Percentiles rank a stretch among this genome's conserved stretches.
phyloP scores from a whole-genome alignment of 2,797 vertebrate species.

The Microctenopoma stevenorrisi region DNA sequence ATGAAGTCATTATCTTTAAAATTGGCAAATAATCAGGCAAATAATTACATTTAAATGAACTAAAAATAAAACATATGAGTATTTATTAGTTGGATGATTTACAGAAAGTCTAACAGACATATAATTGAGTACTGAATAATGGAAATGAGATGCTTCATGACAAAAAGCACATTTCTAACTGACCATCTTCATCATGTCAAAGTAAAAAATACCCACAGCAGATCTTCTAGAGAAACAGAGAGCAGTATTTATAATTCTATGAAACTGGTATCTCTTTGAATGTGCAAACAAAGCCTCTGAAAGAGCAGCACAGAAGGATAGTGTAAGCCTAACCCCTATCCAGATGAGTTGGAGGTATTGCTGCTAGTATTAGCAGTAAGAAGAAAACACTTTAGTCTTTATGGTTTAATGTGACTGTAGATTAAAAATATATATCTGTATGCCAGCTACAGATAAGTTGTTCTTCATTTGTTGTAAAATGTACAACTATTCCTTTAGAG shows the following conservation, averaged over 20 bases:
- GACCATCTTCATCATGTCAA: no score
- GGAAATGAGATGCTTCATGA: no score
- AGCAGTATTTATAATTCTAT: no score
- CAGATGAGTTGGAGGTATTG: slow-evolving; percentile 31
- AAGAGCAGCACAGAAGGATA: slow-evolving; percentile 34
- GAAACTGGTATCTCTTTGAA: slow-evolving; percentile 18
- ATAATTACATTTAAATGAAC: no score
- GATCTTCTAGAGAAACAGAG: no score
- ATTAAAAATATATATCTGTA: slow-evolving; percentile 25
- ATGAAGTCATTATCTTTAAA: no score
- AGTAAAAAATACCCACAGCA: no score
- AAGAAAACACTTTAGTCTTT: neutral
- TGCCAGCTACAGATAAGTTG: slow-evolving; percentile 43
- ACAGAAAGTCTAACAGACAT: neutral
- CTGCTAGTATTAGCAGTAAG: slow-evolving; percentile 36
- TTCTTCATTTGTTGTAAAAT: neutral
- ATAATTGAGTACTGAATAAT: no score
- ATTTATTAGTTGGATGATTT: no score
- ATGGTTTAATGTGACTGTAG: slow-evolving; percentile 7
- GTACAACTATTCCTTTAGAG: slow-evolving; percentile 3
- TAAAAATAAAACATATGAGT: no score
- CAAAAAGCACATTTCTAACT: no score
- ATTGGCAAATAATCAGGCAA: no score
- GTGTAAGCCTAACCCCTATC: slow-evolving; percentile 24
- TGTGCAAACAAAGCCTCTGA: slow-evolving; percentile 16